Evolutionary conservation across 1,140 invertebrate genomes (phyloP).

Genomic region (Dysdera silvatica): DNA sequence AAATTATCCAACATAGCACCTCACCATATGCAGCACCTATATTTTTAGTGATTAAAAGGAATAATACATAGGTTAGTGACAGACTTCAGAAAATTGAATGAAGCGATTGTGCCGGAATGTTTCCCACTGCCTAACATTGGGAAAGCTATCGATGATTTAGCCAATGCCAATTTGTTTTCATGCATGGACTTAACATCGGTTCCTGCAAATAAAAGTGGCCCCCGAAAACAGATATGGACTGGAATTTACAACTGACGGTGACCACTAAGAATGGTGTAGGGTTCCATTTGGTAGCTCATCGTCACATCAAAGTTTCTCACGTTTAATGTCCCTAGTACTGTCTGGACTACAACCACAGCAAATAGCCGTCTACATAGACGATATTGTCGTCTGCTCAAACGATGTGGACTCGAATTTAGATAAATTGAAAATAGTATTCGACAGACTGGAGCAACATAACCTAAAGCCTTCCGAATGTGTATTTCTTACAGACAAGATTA

Average conservation of each 20-base stretch:
- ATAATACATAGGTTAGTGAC: too few relatives aligned
- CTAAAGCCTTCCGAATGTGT: constrained; percentile 32
- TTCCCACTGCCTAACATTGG: background rate
- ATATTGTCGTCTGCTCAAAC: constrained; percentile 23
- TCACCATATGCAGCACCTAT: too few relatives aligned
- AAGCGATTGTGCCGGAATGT: background rate
- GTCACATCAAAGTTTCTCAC: constrained; percentile 32
- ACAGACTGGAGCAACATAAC: constrained; percentile 2
- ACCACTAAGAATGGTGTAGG: constrained; percentile 19
- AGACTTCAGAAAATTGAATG: too few relatives aligned
- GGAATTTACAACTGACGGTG: constrained; percentile 13
- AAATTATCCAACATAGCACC: too few relatives aligned
- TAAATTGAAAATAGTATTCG: constrained; percentile 11
- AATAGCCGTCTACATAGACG: constrained; percentile 10
- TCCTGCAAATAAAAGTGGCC: constrained; percentile 15
- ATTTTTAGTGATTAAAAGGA: too few relatives aligned
- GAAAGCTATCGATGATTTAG: background rate
- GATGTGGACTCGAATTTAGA: constrained; percentile 24
- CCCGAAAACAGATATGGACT: constrained; percentile 10
- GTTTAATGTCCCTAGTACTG: constrained; percentile 30
- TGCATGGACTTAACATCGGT: constrained; percentile 26
- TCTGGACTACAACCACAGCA: background rate
- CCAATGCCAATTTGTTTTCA: constrained; percentile 3
- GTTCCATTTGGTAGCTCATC: constrained; percentile 29
- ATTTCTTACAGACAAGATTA: constrained; percentile 21